Evolutionary conservation across 2,888 invertebrate species (phyloP), one percentile per base, ranked within the genome.

Genomic region (Keiferia lycopersicella): DNA sequence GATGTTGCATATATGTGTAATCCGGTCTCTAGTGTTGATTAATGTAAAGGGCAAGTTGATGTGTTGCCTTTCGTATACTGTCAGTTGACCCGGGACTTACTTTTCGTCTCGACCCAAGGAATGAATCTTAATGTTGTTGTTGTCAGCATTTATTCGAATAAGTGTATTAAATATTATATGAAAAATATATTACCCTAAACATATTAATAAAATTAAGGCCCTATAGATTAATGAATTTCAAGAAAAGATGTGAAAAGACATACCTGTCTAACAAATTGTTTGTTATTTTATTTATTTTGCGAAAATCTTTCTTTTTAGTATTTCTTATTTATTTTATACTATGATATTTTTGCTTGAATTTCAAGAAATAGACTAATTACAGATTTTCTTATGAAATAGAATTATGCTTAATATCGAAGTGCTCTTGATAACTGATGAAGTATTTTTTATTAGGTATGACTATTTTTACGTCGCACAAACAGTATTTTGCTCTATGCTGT

Each of bases 71-170:
- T 16, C 16, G 45, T 45, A n/a, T 4, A 16, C 16, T 16, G 41
- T 41, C 41, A 41, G 41, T 41, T n/a, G n/a, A n/a, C n/a, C 41
- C 41, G 41, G 41, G 41, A 41, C 41, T 41, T 41, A 41, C 41
- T n/a, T 41, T 41, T 41, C 11, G 41, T 41, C 41, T 14, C 41
- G 41, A 41, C 51, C 22, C 20, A 11, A 51, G 51, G 20, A 22
- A 53, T 53, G 51, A 53, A 53, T 53, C 22, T 53, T 26, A 22
- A 26, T 26, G 51, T 53, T 53, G 51, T 53, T 26, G 51, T 26
- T 26, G 26, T 53, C 51, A 53, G 51, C 51, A 53, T 53, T 53
- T 53, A 53, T 53, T 53, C 18, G 22, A 53, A 22, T 53, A 53
- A 53, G 51, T 53, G 22, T 53, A 22, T 53, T 53, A 22, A 53